phyloP scores from a whole-genome alignment of 2,888 invertebrate species.

The Rutpela maculata region DNA sequence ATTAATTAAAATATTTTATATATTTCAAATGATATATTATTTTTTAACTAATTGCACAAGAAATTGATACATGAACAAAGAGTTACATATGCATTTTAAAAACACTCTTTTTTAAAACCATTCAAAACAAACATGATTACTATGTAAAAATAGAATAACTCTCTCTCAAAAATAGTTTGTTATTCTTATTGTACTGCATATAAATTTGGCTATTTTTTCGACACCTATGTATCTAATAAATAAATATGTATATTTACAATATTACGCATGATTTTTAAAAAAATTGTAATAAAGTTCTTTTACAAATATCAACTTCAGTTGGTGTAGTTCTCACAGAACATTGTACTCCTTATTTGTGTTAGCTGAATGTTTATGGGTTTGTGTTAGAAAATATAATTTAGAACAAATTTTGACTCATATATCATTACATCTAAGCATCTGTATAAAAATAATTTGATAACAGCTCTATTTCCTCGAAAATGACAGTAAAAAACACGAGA shows the following conservation, averaged over 20 bases:
- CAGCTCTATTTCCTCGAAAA: too few relatives aligned
- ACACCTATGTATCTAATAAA: not conserved
- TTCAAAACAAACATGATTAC: slow-evolving; percentile 19
- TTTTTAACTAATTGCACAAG: not conserved
- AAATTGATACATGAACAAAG: not conserved
- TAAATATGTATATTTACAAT: not conserved
- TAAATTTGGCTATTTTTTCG: not conserved
- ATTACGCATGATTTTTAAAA: not conserved
- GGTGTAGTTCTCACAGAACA: not conserved
- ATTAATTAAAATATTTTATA: not conserved
- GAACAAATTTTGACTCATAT: too few relatives aligned
- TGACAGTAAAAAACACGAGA: too few relatives aligned
- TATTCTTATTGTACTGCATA: slow-evolving; percentile 5
- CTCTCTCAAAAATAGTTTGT: slow-evolving; percentile 22
- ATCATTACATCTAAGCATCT: too few relatives aligned
- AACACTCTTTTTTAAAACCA: not conserved
- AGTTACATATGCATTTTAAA: not conserved
- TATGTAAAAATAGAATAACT: slow-evolving; percentile 10
- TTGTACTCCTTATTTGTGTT: not conserved
- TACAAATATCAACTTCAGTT: not conserved
- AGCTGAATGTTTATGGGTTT: not conserved
- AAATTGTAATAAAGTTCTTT: not conserved
- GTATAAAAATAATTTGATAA: too few relatives aligned
- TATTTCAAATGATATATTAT: not conserved
- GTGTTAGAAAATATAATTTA: too few relatives aligned